Conservation (phyloP, 2,113 vertebrate species). For the Bos javanicus region DNA sequence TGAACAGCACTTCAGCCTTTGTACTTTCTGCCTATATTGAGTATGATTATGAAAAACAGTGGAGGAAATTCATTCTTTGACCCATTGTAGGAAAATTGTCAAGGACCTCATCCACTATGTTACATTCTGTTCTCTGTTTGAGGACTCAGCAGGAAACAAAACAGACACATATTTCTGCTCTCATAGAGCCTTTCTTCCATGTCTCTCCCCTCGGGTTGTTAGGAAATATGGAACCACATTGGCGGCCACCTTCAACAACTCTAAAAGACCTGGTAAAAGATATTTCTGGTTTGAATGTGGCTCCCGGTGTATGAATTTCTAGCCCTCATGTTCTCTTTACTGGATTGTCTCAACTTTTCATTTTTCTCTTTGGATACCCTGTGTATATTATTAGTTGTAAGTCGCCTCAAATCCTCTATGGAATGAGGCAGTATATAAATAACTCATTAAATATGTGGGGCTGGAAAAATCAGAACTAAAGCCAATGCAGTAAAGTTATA, state of each 20-base stretch:
- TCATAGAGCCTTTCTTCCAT: neutral
- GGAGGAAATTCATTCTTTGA: neutral
- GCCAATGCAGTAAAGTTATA: neutral
- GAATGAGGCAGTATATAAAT: neutral
- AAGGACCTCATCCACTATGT: neutral
- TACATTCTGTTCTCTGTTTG: constrained; percentile 28
- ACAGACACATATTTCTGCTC: neutral
- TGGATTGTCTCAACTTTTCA: neutral
- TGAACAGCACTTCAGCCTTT: neutral
- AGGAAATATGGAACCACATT: neutral
- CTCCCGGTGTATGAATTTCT: neutral
- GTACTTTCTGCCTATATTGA: neutral
- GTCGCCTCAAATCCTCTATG: neutral
- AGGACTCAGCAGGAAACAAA: neutral
- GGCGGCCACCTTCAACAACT: neutral
- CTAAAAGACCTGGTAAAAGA: neutral
- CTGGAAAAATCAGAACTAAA: constrained; percentile 16
- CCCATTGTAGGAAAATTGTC: neutral
- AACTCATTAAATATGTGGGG: neutral
- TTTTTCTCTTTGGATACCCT: neutral
- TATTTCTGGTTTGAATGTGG: neutral
- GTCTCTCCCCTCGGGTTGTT: neutral
- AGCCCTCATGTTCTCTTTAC: neutral
- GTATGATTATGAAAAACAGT: neutral
- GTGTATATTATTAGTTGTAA: constrained; percentile 7